phyloP scores from a whole-genome alignment of 2,797 vertebrate genomes.

The Clamator glandarius region DNA sequence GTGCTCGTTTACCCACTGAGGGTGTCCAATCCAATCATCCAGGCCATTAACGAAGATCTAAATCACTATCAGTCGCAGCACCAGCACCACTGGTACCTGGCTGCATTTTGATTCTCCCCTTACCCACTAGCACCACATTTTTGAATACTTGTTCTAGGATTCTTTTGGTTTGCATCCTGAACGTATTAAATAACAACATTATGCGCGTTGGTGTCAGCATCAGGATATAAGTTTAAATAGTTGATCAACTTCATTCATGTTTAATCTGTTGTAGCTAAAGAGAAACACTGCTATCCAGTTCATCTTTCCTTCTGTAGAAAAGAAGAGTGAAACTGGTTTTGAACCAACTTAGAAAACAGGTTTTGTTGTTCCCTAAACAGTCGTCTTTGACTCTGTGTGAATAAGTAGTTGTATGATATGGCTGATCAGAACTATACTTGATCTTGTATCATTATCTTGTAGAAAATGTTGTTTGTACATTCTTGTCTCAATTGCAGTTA shows the following conservation, averaged over 20 bases:
- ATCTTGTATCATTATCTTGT: neutral
- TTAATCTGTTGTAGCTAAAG: neutral
- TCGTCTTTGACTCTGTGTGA: neutral
- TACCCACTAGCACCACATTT: neutral
- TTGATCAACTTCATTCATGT: neutral
- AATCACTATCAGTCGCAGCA: neutral
- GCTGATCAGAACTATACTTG: neutral
- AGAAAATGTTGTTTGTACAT: neutral
- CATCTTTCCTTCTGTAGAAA: neutral
- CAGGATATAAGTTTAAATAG: neutral
- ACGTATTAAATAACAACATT: neutral
- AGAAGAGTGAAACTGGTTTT: neutral
- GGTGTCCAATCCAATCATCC: neutral
- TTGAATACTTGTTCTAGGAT: neutral
- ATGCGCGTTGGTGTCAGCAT: neutral
- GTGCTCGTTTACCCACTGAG: fast-evolving
- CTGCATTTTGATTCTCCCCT: neutral
- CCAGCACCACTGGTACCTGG: neutral
- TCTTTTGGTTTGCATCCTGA: neutral
- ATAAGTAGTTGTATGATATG: neutral
- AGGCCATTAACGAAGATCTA: too few species aligned
- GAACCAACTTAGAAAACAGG: neutral
- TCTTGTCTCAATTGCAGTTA: neutral
- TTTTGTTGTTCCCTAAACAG: neutral
- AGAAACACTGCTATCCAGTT: neutral